These are phyloP conservation scores for Cnemophilus loriae DNA, from an alignment of 2,113 vertebrate species.

Conservation along the genomic window DNA sequence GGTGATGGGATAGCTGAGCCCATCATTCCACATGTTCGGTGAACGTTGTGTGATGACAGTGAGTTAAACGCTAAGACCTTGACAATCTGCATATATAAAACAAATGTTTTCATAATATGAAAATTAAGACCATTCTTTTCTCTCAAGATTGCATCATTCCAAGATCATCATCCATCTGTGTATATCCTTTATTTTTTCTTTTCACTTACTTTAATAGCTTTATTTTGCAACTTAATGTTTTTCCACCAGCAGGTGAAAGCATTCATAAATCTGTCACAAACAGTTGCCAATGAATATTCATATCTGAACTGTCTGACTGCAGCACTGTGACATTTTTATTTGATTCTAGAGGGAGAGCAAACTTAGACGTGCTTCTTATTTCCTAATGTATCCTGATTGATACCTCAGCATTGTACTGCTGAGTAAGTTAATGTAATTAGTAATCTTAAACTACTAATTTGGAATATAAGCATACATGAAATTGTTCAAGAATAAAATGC, in stretches of 20 bases:
- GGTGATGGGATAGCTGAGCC: constrained; percentile 18
- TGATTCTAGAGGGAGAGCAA: constrained; percentile 69
- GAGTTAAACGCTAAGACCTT: constrained; percentile 57
- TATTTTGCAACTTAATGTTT: constrained; percentile 79
- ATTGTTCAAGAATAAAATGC: neutral
- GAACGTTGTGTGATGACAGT: neutral
- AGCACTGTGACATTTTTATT: constrained; percentile 79
- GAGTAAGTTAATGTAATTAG: constrained; percentile 61
- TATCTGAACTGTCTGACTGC: constrained; percentile 76
- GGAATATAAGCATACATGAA: constrained; percentile 20
- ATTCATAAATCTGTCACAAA: constrained; percentile 84
- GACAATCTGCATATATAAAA: constrained; percentile 53
- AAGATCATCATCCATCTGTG: constrained; percentile 73
- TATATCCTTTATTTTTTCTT: constrained; percentile 62
- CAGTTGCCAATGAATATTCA: constrained; percentile 88
- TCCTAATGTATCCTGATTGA: constrained; percentile 63
- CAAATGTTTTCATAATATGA: constrained; percentile 71
- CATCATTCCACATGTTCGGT: neutral
- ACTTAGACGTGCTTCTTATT: constrained; percentile 66
- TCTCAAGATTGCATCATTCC: constrained; percentile 66
- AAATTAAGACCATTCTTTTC: constrained; percentile 62
- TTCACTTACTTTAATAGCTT: constrained; percentile 78
- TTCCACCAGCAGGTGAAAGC: constrained; percentile 81
- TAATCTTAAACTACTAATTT: constrained; percentile 56
- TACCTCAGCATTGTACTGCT: constrained; percentile 56